These are phyloP conservation scores for Stictocephala bisonia DNA, from an alignment of 2,888 invertebrate genomes.

Conservation along the genomic window DNA sequence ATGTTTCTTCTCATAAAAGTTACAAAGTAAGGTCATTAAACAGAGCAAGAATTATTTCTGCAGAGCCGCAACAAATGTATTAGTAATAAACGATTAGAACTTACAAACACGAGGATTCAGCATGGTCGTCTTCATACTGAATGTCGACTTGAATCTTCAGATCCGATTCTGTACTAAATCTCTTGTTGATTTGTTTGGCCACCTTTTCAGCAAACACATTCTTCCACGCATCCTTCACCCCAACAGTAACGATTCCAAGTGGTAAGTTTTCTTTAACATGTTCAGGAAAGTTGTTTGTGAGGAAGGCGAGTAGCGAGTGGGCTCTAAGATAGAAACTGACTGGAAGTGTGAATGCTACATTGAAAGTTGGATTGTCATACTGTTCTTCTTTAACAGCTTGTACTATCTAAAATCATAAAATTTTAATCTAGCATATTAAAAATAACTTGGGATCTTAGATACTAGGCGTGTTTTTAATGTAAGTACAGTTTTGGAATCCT, in stretches of 20 bases:
- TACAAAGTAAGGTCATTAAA: too few species aligned
- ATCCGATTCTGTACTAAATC: conserved; percentile 70
- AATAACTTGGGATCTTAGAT: neutral
- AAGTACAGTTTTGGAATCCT: too few species aligned
- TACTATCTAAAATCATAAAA: conserved; percentile 57
- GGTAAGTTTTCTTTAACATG: conserved; percentile 55
- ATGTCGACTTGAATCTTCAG: conserved; percentile 72
- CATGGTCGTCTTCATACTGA: conserved; percentile 68
- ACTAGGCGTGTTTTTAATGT: neutral
- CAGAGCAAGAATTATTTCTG: too few species aligned
- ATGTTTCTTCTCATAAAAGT: too few species aligned
- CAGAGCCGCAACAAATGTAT: conserved; percentile 1
- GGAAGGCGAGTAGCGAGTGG: conserved; percentile 71
- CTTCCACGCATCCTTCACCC: conserved; percentile 84
- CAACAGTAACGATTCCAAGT: conserved; percentile 49
- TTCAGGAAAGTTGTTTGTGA: conserved; percentile 69
- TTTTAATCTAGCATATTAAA: neutral
- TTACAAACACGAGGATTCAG: conserved; percentile 71
- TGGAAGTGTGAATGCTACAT: conserved; percentile 78
- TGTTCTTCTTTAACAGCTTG: conserved; percentile 61
- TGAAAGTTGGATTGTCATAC: conserved; percentile 75
- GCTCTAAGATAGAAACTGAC: conserved; percentile 75
- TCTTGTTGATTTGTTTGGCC: conserved; percentile 68
- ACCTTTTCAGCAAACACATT: conserved; percentile 74
- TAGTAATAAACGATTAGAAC: conserved; percentile 59